Percentiles rank a stretch among this genome's conserved stretches.
These are phyloP conservation scores for Speoplatyrhinus poulsoni DNA, from an alignment of 2,113 vertebrate genomes.

Conservation along the genomic window DNA sequence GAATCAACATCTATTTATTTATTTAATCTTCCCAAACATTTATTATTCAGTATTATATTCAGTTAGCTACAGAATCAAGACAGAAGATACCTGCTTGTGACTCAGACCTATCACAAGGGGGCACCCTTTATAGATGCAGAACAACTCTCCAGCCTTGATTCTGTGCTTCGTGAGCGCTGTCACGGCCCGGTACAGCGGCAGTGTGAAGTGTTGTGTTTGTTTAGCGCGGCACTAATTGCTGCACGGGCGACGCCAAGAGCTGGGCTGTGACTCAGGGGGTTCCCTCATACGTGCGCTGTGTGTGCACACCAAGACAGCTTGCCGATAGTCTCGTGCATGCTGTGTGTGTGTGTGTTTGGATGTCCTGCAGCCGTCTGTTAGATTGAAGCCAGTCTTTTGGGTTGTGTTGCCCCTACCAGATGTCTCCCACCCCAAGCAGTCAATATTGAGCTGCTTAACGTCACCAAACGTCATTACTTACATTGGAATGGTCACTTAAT, in stretches of 20 bases:
- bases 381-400: slow-evolving; percentile 30
- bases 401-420: slow-evolving; percentile 7
- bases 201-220: slow-evolving; percentile 11
- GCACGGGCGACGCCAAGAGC: background rate
- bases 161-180: background rate
- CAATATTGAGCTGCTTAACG: too few species aligned
- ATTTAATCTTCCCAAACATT: too few species aligned
- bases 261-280: slow-evolving; percentile 14
- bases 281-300: slow-evolving; percentile 7
- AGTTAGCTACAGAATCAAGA: slow-evolving; percentile 2
- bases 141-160: background rate
- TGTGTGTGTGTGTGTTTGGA: background rate
- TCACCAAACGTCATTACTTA: background rate
- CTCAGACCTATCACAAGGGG: slow-evolving; percentile 14
- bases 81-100: slow-evolving; percentile 27
- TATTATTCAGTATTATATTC: background rate
- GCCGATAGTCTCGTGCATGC: slow-evolving; percentile 33
- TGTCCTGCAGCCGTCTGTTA: slow-evolving; percentile 26
- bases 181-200: background rate
- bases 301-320: slow-evolving; percentile 5
- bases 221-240: slow-evolving; percentile 38
- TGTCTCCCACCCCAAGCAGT: slow-evolving; percentile 5
- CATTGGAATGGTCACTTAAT: background rate
- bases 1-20: too few species aligned
- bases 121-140: slow-evolving; percentile 10